Evolutionary conservation across 2,113 vertebrate genomes (phyloP).

Genomic region (Amphiprion percula): DNA sequence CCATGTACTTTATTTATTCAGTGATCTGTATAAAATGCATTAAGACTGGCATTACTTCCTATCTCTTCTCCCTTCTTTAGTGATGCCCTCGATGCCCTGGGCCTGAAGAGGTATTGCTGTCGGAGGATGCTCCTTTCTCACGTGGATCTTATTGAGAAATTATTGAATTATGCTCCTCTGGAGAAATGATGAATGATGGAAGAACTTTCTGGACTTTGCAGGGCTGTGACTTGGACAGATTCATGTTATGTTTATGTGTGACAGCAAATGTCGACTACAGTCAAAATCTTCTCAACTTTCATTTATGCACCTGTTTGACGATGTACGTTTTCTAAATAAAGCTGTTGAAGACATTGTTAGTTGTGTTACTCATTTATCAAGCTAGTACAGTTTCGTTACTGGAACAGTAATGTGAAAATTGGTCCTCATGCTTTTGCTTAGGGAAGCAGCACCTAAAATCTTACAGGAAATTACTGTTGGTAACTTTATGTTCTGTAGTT

Average conservation of each 20-base stretch:
- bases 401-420: background rate
- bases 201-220: conserved; percentile 13
- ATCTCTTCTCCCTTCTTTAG: conserved; percentile 72
- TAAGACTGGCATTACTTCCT: conserved; percentile 22
- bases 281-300: background rate
- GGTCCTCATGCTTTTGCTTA: background rate
- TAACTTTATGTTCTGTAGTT: background rate
- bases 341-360: conserved; percentile 1
- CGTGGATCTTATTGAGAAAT: conserved; percentile 98
- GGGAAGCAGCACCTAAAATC: background rate
- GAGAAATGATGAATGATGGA: conserved; percentile 88
- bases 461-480: background rate
- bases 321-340: conserved; percentile 71
- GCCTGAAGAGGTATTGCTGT: conserved; percentile 98
- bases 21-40: conserved; percentile 16
- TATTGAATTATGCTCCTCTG: conserved; percentile 96
- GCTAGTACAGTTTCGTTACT: background rate
- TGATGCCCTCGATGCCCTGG: conserved; percentile 95
- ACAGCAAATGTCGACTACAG: background rate
- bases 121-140: conserved; percentile 97
- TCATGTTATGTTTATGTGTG: conserved; percentile 12
- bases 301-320: conserved; percentile 8
- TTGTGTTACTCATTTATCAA: background rate
- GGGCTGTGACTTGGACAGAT: background rate
- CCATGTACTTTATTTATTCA: background rate